A percentile compares a stretch with the other conserved stretches of the same genome.
Conservation (phyloP, 2,113 vertebrate species). For the Narcine bancroftii region DNA sequence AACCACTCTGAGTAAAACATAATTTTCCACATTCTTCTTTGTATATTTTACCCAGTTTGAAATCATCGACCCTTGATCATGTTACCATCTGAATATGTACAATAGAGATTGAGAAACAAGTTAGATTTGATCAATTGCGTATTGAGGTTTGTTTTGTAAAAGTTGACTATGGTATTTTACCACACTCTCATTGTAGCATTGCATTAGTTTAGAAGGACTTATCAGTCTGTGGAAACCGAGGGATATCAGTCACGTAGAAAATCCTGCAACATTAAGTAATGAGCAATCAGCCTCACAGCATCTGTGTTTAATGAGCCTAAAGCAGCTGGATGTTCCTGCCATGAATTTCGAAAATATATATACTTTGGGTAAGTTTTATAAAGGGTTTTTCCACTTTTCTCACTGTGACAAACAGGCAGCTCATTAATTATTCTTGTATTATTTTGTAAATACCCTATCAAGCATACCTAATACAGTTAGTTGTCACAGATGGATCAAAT, state of each 20-base stretch:
- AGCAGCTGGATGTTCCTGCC: not conserved
- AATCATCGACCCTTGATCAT: not conserved
- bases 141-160: not conserved
- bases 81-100: not conserved
- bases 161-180: not conserved
- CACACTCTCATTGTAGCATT: not conserved
- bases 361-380: not conserved
- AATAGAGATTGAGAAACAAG: not conserved
- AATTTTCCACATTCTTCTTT: no score
- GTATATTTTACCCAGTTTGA: no score
- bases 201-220: not conserved
- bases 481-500: not conserved
- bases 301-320: slow-evolving; percentile 3
- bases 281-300: not conserved
- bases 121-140: not conserved
- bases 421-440: not conserved
- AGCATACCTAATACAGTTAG: not conserved
- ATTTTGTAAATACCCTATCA: not conserved
- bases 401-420: not conserved
- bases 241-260: not conserved
- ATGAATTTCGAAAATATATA: not conserved
- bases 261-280: not conserved
- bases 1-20: no score
- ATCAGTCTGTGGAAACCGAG: no score
- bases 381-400: not conserved